phyloP scores from a whole-genome alignment of 2,113 vertebrate genomes.

The Bos indicus region DNA sequence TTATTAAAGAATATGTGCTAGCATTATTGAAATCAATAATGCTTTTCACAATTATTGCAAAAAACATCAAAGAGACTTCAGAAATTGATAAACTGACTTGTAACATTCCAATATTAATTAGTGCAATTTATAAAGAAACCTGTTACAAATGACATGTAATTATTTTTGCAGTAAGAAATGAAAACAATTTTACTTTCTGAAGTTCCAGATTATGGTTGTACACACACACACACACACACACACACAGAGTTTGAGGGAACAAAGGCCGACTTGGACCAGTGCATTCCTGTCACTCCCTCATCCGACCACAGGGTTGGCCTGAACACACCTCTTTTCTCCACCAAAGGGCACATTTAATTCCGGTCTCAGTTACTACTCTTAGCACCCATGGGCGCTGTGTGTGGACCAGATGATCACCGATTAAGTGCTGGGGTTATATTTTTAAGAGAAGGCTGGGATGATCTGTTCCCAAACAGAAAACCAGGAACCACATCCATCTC shows the following conservation, averaged over 20 bases:
- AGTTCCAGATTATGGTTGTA: slow-evolving; percentile 58
- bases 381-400: slow-evolving; percentile 35
- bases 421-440: neutral
- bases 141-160: slow-evolving; percentile 66
- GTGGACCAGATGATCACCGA: neutral
- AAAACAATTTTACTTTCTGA: slow-evolving; percentile 61
- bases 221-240: neutral
- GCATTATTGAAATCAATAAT: slow-evolving; percentile 66
- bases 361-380: slow-evolving; percentile 30
- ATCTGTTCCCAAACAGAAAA: neutral
- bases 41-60: slow-evolving; percentile 63
- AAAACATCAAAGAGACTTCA: slow-evolving; percentile 45
- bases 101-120: slow-evolving; percentile 67
- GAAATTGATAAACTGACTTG: slow-evolving; percentile 62
- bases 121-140: slow-evolving; percentile 53
- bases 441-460: slow-evolving; percentile 3
- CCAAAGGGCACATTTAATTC: slow-evolving; percentile 5
- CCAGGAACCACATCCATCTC: neutral
- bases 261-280: neutral
- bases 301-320: rapidly evolving
- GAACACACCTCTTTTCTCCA: neutral
- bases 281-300: neutral
- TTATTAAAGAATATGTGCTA: slow-evolving; percentile 20
- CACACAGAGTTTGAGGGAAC: neutral
- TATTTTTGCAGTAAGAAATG: slow-evolving; percentile 67